These are phyloP conservation scores for Sitobion miscanthi DNA, from an alignment of 1,140 invertebrate genomes.

Conservation along the genomic window DNA sequence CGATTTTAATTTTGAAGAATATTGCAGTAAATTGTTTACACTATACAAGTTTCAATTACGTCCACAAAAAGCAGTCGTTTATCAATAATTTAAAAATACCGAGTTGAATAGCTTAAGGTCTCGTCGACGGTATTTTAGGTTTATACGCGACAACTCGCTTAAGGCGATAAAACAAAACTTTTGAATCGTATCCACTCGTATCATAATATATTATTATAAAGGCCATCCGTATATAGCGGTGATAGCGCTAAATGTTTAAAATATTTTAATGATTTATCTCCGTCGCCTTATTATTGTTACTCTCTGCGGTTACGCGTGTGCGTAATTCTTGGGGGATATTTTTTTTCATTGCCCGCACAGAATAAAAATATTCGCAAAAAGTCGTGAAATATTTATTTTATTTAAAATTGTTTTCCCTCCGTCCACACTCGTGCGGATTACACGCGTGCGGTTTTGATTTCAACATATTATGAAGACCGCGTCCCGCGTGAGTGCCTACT, in stretches of 20 bases:
- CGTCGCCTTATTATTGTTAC: neutral
- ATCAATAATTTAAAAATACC: neutral
- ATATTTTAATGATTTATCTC: slow-evolving; percentile 6
- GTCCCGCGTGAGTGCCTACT: neutral
- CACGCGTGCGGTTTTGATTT: neutral
- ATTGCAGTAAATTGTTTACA: neutral
- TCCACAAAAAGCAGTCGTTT: neutral
- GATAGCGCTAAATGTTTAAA: neutral
- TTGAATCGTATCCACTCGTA: neutral
- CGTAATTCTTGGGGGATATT: neutral
- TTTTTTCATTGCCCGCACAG: neutral
- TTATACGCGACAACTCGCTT: neutral
- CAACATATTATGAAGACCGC: neutral
- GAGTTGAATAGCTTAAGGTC: neutral
- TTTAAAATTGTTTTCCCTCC: neutral
- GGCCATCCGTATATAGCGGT: neutral
- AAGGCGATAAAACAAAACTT: neutral
- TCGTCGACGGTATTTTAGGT: neutral
- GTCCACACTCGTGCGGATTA: neutral
- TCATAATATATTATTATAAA: neutral
- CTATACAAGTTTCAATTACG: neutral
- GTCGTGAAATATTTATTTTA: neutral
- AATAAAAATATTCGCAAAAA: neutral
- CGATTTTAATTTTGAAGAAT: neutral
- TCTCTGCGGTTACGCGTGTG: too few relatives aligned